Conservation (phyloP, 2,113 vertebrate genomes). For the Electrona antarctica region DNA sequence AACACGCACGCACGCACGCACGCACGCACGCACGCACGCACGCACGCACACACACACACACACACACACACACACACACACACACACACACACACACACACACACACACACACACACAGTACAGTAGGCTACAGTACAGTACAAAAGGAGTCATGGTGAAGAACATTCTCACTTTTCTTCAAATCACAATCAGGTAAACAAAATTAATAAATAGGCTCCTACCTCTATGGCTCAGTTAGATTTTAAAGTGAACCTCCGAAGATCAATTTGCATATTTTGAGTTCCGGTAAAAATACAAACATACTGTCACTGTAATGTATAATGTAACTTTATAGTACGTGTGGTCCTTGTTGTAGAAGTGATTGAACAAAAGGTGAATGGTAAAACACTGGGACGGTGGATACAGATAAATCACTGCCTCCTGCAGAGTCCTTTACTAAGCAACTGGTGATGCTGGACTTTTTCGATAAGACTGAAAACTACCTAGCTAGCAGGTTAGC, state of each 20-base stretch:
- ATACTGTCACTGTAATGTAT: too few species aligned
- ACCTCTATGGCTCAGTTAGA: too few species aligned
- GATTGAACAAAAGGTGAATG: too few species aligned
- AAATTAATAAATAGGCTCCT: too few species aligned
- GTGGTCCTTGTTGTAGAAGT: too few species aligned
- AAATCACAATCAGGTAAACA: too few species aligned
- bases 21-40: not conserved
- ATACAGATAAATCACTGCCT: not conserved
- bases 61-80: conserved; percentile 2
- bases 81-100: conserved; percentile 1
- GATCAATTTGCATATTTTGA: too few species aligned
- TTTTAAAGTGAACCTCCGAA: too few species aligned
- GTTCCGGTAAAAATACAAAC: too few species aligned
- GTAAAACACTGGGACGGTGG: too few species aligned
- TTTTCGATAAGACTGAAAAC: conserved; percentile 1
- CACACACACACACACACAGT: not conserved
- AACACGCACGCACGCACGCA: not conserved
- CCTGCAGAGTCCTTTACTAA: not conserved
- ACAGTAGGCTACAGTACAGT: not conserved
- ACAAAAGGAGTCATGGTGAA: not conserved
- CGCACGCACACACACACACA: conserved; percentile 7
- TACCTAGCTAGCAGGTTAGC: conserved; percentile 19
- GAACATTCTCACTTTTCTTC: too few species aligned
- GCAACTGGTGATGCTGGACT: not conserved
- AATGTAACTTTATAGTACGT: too few species aligned